A percentile compares a stretch with the other conserved stretches of the same genome.
These are phyloP conservation scores for Phycodurus eques DNA, from an alignment of 2,113 vertebrate species.

Conservation along the genomic window DNA sequence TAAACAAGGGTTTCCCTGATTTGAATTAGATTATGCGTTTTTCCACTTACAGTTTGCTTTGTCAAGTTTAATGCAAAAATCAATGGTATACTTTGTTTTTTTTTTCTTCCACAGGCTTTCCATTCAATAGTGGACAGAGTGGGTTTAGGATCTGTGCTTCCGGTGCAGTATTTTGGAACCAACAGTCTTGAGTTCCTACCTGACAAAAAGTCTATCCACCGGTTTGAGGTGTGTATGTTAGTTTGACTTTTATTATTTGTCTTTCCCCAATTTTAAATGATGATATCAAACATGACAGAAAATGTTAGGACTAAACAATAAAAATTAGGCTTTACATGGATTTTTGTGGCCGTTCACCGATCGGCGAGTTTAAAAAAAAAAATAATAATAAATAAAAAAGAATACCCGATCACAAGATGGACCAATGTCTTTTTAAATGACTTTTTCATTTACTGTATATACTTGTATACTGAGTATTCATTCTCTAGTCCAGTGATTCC, in stretches of 20 bases:
- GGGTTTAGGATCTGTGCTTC: slow-evolving; percentile 87
- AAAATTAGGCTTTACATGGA: too few relatives aligned
- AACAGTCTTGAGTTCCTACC: slow-evolving; percentile 85
- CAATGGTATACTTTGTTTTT: background rate
- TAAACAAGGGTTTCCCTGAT: background rate
- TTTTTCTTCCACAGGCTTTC: slow-evolving; percentile 59
- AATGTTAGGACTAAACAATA: background rate
- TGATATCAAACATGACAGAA: background rate
- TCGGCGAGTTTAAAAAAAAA: too few relatives aligned
- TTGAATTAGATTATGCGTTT: background rate
- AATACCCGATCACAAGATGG: too few relatives aligned
- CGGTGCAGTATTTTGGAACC: slow-evolving; percentile 90
- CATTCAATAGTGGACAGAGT: slow-evolving; percentile 87
- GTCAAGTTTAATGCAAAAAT: background rate
- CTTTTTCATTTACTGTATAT: too few relatives aligned
- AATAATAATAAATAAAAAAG: too few relatives aligned
- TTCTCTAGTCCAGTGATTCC: too few relatives aligned
- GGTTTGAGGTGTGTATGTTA: slow-evolving; percentile 84
- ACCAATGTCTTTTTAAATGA: too few relatives aligned
- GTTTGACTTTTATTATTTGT: background rate
- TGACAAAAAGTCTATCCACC: slow-evolving; percentile 83
- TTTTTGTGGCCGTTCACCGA: too few relatives aligned
- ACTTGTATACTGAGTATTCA: too few relatives aligned
- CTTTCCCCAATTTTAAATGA: background rate
- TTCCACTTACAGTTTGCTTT: background rate